A percentile compares a stretch with the other conserved stretches of the same genome.
These are phyloP conservation scores for Plagodis dolabraria DNA, from an alignment of 2,888 invertebrate species.

Conservation along the genomic window DNA sequence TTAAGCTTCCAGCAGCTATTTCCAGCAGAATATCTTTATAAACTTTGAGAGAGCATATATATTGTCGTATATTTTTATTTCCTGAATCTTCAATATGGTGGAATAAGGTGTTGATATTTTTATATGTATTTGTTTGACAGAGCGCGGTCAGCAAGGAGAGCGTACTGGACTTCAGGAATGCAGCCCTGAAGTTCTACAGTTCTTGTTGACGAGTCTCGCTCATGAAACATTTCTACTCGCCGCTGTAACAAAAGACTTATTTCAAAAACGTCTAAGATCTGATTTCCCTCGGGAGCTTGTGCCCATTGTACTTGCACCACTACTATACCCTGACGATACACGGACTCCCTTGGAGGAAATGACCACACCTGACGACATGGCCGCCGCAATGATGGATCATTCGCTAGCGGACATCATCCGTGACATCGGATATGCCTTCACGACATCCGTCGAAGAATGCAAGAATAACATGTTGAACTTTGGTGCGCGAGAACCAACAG, in stretches of 20 bases:
- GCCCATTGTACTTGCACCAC: slow-evolving; percentile 94
- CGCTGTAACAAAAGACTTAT: slow-evolving; percentile 90
- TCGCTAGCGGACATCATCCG: slow-evolving; percentile 94
- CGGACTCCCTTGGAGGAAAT: slow-evolving; percentile 87
- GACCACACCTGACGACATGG: slow-evolving; percentile 86
- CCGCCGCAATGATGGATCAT: slow-evolving; percentile 88
- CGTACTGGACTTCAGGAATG: slow-evolving; percentile 96
- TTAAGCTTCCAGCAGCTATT: too few species aligned
- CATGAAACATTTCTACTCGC: slow-evolving; percentile 88
- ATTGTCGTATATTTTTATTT: too few species aligned
- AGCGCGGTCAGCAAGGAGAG: slow-evolving; percentile 87
- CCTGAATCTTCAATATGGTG: too few species aligned
- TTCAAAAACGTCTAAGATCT: slow-evolving; percentile 91
- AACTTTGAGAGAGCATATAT: too few species aligned
- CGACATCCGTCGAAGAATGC: slow-evolving; percentile 94
- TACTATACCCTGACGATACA: slow-evolving; percentile 92
- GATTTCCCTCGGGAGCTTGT: slow-evolving; percentile 96
- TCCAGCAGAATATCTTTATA: too few species aligned
- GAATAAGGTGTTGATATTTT: not conserved
- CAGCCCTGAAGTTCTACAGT: slow-evolving; percentile 94
- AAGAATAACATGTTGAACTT: slow-evolving; percentile 93
- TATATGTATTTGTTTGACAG: slow-evolving; percentile 54
- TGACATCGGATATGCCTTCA: slow-evolving; percentile 97
- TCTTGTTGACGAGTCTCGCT: slow-evolving; percentile 88
- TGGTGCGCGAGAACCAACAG: slow-evolving; percentile 92